Evolutionary conservation across 2,797 vertebrate species (phyloP).

Genomic region (Orientallactaga sibirica): DNA sequence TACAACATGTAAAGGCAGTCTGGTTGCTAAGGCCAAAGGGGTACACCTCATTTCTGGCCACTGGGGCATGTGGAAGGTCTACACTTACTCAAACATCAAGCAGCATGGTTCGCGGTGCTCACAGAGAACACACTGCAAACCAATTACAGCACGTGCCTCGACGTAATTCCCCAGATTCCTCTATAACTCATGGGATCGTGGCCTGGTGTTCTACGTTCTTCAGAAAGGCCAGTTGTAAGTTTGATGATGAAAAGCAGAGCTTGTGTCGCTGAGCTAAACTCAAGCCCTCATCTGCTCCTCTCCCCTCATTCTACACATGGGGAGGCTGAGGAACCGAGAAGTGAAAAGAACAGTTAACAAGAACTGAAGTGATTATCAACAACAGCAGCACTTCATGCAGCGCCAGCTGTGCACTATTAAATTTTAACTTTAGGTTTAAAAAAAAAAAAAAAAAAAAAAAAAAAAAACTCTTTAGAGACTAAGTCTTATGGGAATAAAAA

Average conservation of each 20-base stretch:
- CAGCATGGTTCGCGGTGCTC: slow-evolving; percentile 16
- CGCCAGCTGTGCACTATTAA: background rate
- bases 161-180: slow-evolving; percentile 10
- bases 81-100: slow-evolving; percentile 39
- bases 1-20: slow-evolving; percentile 11
- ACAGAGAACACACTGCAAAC: background rate
- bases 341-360: background rate
- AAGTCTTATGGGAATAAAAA: slow-evolving; percentile 10
- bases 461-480: background rate
- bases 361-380: background rate
- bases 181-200: background rate
- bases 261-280: background rate
- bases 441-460: no score
- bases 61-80: background rate
- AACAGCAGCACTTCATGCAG: background rate
- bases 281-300: background rate
- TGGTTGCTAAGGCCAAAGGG: slow-evolving; percentile 16
- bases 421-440: background rate
- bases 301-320: background rate
- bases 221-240: background rate
- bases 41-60: slow-evolving; percentile 33
- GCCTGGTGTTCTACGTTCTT: slow-evolving; percentile 16
- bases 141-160: slow-evolving; percentile 24
- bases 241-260: slow-evolving; percentile 2
- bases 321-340: background rate